Conservation (phyloP, 2,888 invertebrate genomes). For the Andrena fulva region DNA sequence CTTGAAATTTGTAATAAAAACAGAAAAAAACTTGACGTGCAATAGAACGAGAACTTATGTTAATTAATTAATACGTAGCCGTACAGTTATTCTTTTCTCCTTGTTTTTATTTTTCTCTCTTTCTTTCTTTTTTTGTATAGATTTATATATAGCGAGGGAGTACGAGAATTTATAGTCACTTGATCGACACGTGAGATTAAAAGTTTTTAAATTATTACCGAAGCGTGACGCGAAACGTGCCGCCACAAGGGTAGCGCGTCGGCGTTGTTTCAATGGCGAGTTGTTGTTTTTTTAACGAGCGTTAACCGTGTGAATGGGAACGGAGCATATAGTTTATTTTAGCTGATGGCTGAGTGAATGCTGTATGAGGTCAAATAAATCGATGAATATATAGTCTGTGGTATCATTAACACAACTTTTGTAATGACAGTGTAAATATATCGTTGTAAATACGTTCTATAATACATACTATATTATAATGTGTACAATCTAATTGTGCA, state of each 20-base stretch:
- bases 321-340: slow-evolving; percentile 51
- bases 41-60: slow-evolving; percentile 49
- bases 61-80: slow-evolving; percentile 31
- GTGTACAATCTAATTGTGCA: slow-evolving; percentile 39
- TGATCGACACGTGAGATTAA: slow-evolving; percentile 52
- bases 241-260: slow-evolving; percentile 24
- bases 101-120: slow-evolving; percentile 8
- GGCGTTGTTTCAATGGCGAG: slow-evolving; percentile 33
- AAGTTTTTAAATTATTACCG: slow-evolving; percentile 58
- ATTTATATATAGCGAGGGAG: slow-evolving; percentile 44
- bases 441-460: slow-evolving; percentile 77
- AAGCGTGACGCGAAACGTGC: slow-evolving; percentile 37
- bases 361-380: slow-evolving; percentile 52
- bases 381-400: slow-evolving; percentile 66
- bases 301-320: slow-evolving; percentile 59
- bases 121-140: slow-evolving; percentile 46
- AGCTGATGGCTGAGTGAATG: slow-evolving; percentile 54
- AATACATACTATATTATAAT: slow-evolving; percentile 63
- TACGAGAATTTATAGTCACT: slow-evolving; percentile 47
- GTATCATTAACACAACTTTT: slow-evolving; percentile 68
- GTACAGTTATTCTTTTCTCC: slow-evolving; percentile 19
- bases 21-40: slow-evolving; percentile 22
- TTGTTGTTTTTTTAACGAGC: slow-evolving; percentile 47
- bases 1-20: slow-evolving; percentile 16
- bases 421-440: slow-evolving; percentile 78